phyloP scores from a whole-genome alignment of 2,113 vertebrate genomes.

The Corythoichthys intestinalis region DNA sequence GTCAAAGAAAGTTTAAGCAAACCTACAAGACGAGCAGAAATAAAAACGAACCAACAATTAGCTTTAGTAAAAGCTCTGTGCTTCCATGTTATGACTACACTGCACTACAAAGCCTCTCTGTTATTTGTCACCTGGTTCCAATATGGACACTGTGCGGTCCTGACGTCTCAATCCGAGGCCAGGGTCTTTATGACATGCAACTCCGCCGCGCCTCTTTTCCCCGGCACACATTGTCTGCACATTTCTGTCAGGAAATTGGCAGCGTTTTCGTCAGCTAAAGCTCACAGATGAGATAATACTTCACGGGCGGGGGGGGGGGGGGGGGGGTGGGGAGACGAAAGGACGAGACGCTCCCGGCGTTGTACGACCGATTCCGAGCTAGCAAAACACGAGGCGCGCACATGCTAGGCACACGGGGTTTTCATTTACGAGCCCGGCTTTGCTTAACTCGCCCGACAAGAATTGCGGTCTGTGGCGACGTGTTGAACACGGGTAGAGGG shows the following conservation, averaged over 20 bases:
- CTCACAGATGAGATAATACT: conserved; percentile 73
- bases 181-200: conserved; percentile 63
- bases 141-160: conserved; percentile 69
- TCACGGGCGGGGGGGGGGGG: conserved; percentile 38
- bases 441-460: conserved; percentile 69
- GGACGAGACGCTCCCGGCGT: conserved; percentile 71
- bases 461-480: conserved; percentile 68
- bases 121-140: conserved; percentile 76
- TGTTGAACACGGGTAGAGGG: conserved; percentile 66
- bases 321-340: conserved; percentile 41
- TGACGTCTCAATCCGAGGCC: conserved; percentile 53
- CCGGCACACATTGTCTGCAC: conserved; percentile 65
- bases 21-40: conserved; percentile 48
- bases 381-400: conserved; percentile 26
- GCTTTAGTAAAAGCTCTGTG: conserved; percentile 49
- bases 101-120: conserved; percentile 63
- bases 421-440: conserved; percentile 67
- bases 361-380: conserved; percentile 65
- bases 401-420: conserved; percentile 54
- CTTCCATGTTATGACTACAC: conserved; percentile 43
- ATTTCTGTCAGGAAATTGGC: conserved; percentile 74
- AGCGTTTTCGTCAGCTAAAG: conserved; percentile 66
- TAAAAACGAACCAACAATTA: conserved; percentile 33
- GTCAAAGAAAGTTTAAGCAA: background rate
- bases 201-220: conserved; percentile 54